A percentile compares a stretch with the other conserved stretches of the same genome.
Evolutionary conservation across 2,888 invertebrate genomes (phyloP).

Genomic region (Plagodis dolabraria): DNA sequence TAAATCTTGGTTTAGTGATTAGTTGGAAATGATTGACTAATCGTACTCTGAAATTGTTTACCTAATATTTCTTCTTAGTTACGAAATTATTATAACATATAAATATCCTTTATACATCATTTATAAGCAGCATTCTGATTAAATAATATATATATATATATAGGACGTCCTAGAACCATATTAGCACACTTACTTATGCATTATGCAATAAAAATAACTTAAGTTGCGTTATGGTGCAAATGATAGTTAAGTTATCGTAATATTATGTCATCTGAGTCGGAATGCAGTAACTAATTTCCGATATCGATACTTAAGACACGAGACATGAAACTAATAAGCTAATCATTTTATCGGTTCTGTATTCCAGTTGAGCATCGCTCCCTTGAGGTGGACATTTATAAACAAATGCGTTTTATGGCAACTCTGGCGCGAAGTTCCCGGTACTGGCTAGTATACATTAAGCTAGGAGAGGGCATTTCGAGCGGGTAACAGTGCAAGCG

Average conservation of each 20-base stretch:
- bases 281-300: conserved; percentile 1
- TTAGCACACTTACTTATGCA: too few species aligned
- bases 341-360: conserved; percentile 25
- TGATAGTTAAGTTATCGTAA: background rate
- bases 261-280: background rate
- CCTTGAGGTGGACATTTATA: conserved; percentile 43
- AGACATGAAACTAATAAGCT: conserved; percentile 25
- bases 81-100: too few species aligned
- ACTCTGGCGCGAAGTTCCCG: conserved; percentile 41
- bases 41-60: too few species aligned
- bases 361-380: conserved; percentile 28
- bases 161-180: too few species aligned
- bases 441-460: conserved; percentile 36
- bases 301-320: conserved; percentile 7
- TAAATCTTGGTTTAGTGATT: too few species aligned
- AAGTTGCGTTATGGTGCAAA: background rate
- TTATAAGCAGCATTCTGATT: too few species aligned
- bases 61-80: too few species aligned
- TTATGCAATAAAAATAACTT: too few species aligned
- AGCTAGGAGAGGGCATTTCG: conserved; percentile 21
- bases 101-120: too few species aligned
- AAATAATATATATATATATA: too few species aligned
- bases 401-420: conserved; percentile 49
- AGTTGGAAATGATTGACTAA: too few species aligned
- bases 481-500: conserved; percentile 8